Conservation (phyloP, 2,888 invertebrate genomes). For the Drosophila paramelanica region DNA sequence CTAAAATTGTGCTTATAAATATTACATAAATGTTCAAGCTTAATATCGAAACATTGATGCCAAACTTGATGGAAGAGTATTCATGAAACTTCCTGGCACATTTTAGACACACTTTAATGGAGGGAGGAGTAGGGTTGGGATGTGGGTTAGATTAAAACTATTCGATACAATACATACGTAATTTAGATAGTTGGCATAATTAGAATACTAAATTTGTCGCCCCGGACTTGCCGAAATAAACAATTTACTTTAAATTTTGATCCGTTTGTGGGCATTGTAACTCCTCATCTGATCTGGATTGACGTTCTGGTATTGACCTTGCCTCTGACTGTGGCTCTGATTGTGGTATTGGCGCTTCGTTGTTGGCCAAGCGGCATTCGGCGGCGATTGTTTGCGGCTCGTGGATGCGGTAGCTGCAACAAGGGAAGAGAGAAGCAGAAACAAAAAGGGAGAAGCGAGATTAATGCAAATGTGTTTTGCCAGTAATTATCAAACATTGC, state of each 20-base stretch:
- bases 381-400: constrained; percentile 17
- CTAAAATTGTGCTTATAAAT: constrained; percentile 24
- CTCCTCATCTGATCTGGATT: constrained; percentile 27
- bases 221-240: constrained; percentile 61
- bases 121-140: background rate
- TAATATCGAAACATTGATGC: constrained; percentile 38
- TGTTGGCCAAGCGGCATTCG: constrained; percentile 20
- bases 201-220: constrained; percentile 36
- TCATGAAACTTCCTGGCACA: constrained; percentile 27
- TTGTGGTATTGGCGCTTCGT: constrained; percentile 44
- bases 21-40: constrained; percentile 31
- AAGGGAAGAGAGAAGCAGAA: background rate
- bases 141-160: constrained; percentile 49
- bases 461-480: constrained; percentile 60
- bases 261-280: constrained; percentile 67
- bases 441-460: constrained; percentile 23
- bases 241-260: constrained; percentile 73
- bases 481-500: constrained; percentile 49
- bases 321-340: constrained; percentile 28
- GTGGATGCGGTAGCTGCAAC: constrained; percentile 34
- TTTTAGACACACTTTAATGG: constrained; percentile 16
- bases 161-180: constrained; percentile 58
- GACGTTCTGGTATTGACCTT: constrained; percentile 7
- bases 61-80: constrained; percentile 17
- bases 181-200: constrained; percentile 46